Base-by-base conservation (phyloP, 2,888 invertebrate genomes). In the Sinopyrophorus schimmeli region DNA sequence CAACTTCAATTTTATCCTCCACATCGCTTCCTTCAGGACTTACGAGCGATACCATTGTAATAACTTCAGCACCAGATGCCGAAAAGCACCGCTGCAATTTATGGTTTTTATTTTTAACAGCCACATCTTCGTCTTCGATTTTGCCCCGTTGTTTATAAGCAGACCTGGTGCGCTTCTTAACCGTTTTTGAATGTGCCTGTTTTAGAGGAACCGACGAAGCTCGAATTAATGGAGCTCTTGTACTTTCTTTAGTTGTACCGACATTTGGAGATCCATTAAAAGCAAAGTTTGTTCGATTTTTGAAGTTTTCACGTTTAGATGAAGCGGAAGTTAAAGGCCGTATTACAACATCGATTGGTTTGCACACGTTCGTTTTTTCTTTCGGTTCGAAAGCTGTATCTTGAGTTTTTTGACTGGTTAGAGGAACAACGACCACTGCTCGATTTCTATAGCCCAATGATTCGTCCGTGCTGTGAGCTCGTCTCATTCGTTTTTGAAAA, bases 31-130 rank as follows among this genome's bases (percentile, higher is more conserved):
- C 82, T 10, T 80, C 80, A 0, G 84, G 82, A 62, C 83, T 84
- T 2, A 84, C 74, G 28, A 86, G 68, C 0, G 84, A 84, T 0
- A 86, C 83, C 77, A 85, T 79, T 0, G 86, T 86, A 1, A 83
- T 78, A 20, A 86, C 74, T 26, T 77, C 78, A 1, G 63, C 60
- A 2, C 65, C 69, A 23, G 62, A 57, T 14, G 63, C 59, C 3
- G 65, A 61, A 2, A 67, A 63, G 26, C 65, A 61, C 40, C 67
- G 43, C 49, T 54, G 55, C 10, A 51, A 28, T n/a, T 46, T 43
- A 17, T 47, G 47, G 7, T 44, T 49, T 31, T 47, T 44, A 20
- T 24, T 17, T 9, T 23, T 39, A 40, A 43, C 24, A 43, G 47
- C 24, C 32, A 48, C 34, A 18, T 24, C 23, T 30, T 47, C 47